These are phyloP conservation scores for Sporophila hypoxantha DNA, from an alignment of 2,113 vertebrate species.

Conservation along the genomic window DNA sequence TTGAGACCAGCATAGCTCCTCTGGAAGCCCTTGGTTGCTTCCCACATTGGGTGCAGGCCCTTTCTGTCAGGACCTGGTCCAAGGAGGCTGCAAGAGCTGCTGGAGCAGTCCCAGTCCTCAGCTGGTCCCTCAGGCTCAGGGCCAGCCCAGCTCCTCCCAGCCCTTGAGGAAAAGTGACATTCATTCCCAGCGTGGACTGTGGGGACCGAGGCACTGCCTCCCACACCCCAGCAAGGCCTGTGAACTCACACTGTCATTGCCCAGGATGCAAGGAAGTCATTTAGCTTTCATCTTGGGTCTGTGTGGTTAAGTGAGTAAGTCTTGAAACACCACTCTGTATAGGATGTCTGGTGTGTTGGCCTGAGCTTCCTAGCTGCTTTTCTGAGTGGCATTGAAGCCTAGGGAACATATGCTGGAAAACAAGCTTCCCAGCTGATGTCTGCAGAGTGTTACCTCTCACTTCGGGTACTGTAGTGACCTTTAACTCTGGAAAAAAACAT, in stretches of 20 bases:
- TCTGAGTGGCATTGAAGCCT: background rate
- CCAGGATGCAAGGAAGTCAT: background rate
- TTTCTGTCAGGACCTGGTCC: too few species aligned
- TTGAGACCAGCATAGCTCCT: background rate
- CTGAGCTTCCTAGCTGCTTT: background rate
- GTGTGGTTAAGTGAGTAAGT: background rate
- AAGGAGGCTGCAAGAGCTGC: background rate
- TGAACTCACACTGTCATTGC: fast-evolving
- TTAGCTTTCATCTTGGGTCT: background rate
- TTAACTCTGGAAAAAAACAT: background rate
- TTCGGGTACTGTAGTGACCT: background rate
- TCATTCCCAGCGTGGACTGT: fast-evolving
- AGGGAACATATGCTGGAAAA: background rate
- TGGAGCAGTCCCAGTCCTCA: too few species aligned
- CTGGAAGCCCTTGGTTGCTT: background rate
- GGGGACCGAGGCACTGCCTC: too few species aligned
- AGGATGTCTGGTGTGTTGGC: background rate
- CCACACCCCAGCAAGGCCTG: background rate
- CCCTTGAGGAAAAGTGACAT: fast-evolving
- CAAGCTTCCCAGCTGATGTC: background rate
- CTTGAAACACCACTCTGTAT: background rate
- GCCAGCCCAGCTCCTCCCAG: background rate
- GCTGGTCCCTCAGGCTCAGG: fast-evolving
- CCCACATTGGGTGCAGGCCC: fast-evolving
- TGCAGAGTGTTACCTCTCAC: background rate